Percentiles rank a stretch among this genome's conserved stretches.
These are phyloP conservation scores for Plemyria rubiginata DNA, from an alignment of 2,888 invertebrate species.

Conservation along the genomic window DNA sequence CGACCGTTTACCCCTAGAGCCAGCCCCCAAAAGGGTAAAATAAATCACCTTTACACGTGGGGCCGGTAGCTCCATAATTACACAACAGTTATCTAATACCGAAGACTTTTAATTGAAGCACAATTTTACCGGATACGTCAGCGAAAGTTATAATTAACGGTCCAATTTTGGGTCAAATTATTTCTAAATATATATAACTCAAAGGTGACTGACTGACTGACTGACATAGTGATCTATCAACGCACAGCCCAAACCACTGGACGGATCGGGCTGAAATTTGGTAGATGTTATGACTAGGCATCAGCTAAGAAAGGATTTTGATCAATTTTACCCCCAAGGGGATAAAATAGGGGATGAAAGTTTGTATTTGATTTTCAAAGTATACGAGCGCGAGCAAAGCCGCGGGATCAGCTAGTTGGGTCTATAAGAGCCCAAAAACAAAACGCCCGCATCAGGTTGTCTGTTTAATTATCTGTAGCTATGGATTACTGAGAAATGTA, in stretches of 20 bases:
- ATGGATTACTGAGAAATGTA: background rate
- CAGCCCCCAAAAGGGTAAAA: constrained; percentile 26
- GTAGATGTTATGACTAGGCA: too few relatives aligned
- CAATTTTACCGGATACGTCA: constrained; percentile 63
- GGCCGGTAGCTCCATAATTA: constrained; percentile 44
- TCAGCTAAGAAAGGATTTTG: too few relatives aligned
- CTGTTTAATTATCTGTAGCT: constrained; percentile 38
- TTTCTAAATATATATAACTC: too few relatives aligned
- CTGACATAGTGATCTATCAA: too few relatives aligned
- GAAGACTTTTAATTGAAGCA: constrained; percentile 70
- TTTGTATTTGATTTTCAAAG: too few relatives aligned
- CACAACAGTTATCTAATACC: constrained; percentile 54
- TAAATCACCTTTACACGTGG: constrained; percentile 39
- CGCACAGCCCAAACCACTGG: too few relatives aligned
- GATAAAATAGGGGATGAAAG: too few relatives aligned
- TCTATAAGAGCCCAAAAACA: constrained; percentile 56
- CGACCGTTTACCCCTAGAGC: constrained; percentile 35
- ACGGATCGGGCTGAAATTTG: too few relatives aligned
- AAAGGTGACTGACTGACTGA: too few relatives aligned
- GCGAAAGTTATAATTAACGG: constrained; percentile 76
- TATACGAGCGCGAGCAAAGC: too few relatives aligned
- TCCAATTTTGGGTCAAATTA: constrained; percentile 67
- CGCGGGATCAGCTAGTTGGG: too few relatives aligned
- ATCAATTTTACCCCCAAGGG: too few relatives aligned
- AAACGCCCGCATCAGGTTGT: constrained; percentile 37